Conservation (phyloP, 2,113 vertebrate genomes). For the Melospiza melodia region DNA sequence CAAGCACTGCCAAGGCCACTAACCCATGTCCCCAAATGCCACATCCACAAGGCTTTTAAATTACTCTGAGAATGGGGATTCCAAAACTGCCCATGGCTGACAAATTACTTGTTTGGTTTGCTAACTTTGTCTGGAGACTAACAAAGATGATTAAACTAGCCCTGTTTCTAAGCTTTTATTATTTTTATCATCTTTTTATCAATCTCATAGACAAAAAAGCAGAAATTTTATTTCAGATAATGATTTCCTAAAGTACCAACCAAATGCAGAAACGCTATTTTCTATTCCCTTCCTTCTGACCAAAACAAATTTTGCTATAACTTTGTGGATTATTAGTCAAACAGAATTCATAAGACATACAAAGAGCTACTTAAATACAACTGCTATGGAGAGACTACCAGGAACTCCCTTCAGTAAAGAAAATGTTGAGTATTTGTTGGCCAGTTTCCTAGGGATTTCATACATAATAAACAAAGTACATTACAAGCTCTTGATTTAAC, state of each 20-base stretch:
- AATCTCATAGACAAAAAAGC: background rate
- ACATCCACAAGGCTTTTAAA: background rate
- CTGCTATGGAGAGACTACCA: background rate
- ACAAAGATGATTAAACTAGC: background rate
- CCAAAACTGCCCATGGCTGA: background rate
- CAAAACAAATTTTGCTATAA: background rate
- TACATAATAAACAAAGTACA: slow-evolving; percentile 41
- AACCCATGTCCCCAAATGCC: background rate
- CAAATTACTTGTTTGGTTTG: background rate
- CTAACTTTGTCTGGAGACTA: background rate
- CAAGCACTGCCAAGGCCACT: background rate
- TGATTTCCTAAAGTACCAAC: background rate
- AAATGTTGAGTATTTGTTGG: background rate
- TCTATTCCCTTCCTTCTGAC: background rate
- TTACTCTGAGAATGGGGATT: background rate
- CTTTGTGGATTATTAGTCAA: background rate
- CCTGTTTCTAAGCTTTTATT: background rate
- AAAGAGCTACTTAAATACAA: background rate
- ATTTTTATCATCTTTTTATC: background rate
- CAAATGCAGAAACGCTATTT: background rate
- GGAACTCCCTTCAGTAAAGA: background rate
- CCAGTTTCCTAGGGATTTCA: slow-evolving; percentile 37
- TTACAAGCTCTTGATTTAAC: slow-evolving; percentile 47
- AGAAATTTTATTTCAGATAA: background rate
- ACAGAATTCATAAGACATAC: background rate